Evolutionary conservation across 2,797 vertebrate genomes (phyloP), one percentile per base, ranked within the genome.

Genomic region (Yasuhikotakia modesta): DNA sequence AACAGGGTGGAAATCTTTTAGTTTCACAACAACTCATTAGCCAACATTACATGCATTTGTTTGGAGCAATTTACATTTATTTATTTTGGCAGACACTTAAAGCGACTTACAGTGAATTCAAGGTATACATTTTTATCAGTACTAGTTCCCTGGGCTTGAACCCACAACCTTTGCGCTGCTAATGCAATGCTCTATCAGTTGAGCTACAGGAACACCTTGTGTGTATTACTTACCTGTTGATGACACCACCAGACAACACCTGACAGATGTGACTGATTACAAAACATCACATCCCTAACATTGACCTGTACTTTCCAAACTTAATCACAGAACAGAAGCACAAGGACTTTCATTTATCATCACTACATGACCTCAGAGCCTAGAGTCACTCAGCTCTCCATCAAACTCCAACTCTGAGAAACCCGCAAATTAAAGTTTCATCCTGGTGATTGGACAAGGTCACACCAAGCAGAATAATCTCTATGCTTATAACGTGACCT

Each of bases 401-500:
- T 77, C 69, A 81, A 76, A 77, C 32, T 19, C 22, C 68, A 17
- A 73, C 68, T 71, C 53, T 22, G 3, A 57, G 24, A 61, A 63
- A 75, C 52, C 19, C 30, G 63, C 72, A 70, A 75, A 77, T 60
- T 67, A 46, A 77, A 67, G 53, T 53, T 50, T 4, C 43, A 6
- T 52, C 61, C 43, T 48, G 39, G n/a, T 17, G 24, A 39, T 35
- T 73, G 32, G 69, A 68, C 55, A 67, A 68, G 74, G 74, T 73
- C 69, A 81, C 5, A 1, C 48, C n/a, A 45, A 63, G 22, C 50
- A 30, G 45, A 71, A 71, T 77, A 58, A 72, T 66, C 24, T 71
- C 22, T 19, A 64, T 24, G 65, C 74, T 78, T 78, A 74, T 73
- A 60, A 73, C 57, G 70, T 81, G 64, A 78, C 69, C 73, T 73